These are phyloP conservation scores for Kuschelorhynchus macadamiae DNA, from an alignment of 2,888 invertebrate genomes.

Conservation along the genomic window DNA sequence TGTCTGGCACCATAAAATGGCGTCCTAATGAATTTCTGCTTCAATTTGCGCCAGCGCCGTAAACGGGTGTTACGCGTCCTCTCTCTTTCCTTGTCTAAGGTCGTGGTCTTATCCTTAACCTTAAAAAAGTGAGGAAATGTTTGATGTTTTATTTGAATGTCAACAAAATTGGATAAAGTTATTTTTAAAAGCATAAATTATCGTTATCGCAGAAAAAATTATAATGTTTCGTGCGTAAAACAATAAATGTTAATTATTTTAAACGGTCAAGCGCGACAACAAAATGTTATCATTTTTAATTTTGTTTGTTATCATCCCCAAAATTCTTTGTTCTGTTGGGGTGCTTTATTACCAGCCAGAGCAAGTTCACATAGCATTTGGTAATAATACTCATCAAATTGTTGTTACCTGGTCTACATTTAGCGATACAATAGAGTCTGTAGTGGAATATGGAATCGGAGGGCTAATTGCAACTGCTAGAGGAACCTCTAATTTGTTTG, in stretches of 20 bases:
- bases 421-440: conserved; percentile 76
- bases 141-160: conserved; percentile 2
- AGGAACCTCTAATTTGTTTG: conserved; percentile 77
- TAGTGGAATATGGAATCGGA: conserved; percentile 82
- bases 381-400: conserved; percentile 77
- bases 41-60: no score
- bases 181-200: conserved; percentile 9
- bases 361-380: conserved; percentile 78
- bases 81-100: no score
- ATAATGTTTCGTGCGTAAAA: conserved; percentile 20
- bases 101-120: no score
- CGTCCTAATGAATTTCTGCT: no score
- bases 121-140: neutral
- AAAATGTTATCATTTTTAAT: conserved; percentile 12
- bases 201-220: conserved; percentile 33
- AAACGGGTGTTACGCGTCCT: no score
- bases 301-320: conserved; percentile 3
- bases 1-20: no score
- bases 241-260: conserved; percentile 2
- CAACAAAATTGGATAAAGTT: conserved; percentile 11
- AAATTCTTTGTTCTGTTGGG: conserved; percentile 9
- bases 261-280: conserved; percentile 5
- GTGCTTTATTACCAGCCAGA: conserved; percentile 74
- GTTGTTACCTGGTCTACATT: conserved; percentile 89
- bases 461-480: conserved; percentile 71